phyloP scores from a whole-genome alignment of 2,113 vertebrate genomes.

The Thalassarche chlororhynchos region DNA sequence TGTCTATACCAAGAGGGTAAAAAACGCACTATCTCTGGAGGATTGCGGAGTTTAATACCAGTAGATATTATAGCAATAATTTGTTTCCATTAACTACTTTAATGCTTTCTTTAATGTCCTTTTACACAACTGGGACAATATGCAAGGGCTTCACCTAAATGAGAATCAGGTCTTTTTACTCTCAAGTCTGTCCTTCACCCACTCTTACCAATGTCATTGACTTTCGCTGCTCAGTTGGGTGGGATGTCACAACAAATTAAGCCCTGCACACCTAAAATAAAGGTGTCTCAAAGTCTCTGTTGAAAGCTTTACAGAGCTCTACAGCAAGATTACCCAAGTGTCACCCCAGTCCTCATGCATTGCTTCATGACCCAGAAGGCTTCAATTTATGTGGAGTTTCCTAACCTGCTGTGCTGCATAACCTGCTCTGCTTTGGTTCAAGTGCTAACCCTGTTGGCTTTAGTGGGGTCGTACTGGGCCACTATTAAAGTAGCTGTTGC shows the following conservation, averaged over 20 bases:
- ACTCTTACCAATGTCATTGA: background rate
- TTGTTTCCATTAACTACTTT: background rate
- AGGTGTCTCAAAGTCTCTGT: background rate
- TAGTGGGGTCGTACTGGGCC: background rate
- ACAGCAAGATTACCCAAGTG: background rate
- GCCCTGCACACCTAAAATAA: background rate
- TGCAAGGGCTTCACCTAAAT: background rate
- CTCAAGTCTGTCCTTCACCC: background rate
- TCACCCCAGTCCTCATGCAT: background rate
- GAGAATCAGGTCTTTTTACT: background rate
- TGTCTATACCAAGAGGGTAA: background rate
- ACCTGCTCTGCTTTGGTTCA: background rate
- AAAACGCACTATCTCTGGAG: background rate
- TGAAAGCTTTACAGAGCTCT: background rate
- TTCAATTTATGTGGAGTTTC: background rate
- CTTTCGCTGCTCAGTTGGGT: background rate
- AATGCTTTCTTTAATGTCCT: background rate
- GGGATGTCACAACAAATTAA: background rate
- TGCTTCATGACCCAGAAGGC: background rate
- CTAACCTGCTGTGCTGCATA: background rate
- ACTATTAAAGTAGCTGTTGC: background rate
- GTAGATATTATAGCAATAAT: background rate
- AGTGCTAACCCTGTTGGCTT: background rate
- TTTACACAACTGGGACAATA: background rate
- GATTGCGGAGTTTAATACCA: background rate